These are phyloP conservation scores for Potorous gilbertii DNA, from an alignment of 2,797 vertebrate genomes.

Conservation along the genomic window DNA sequence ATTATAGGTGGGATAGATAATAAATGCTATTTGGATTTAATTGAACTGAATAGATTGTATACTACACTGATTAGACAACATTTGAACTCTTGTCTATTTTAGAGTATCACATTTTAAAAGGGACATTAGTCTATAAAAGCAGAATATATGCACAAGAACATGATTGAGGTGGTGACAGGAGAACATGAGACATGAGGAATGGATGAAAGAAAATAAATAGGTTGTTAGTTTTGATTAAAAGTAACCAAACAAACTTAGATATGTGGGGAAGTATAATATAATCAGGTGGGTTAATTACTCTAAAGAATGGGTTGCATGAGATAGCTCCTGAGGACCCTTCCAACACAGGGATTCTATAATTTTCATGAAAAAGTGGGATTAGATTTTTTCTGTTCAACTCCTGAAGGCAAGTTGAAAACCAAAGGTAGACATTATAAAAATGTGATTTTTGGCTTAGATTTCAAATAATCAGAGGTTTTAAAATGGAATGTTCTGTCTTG, in stretches of 20 bases:
- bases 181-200: not conserved
- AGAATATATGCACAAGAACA: not conserved
- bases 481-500: not conserved
- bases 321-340: not conserved
- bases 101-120: too few relatives aligned
- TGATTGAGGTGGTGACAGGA: not conserved
- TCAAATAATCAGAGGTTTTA: not conserved
- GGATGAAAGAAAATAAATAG: not conserved
- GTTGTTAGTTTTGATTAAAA: not conserved
- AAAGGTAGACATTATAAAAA: not conserved
- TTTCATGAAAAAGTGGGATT: not conserved
- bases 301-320: not conserved
- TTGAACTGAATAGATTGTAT: not conserved
- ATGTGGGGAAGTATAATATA: not conserved
- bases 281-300: not conserved
- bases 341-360: not conserved
- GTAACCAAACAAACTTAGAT: not conserved
- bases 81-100: not conserved
- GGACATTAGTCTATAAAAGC: too few relatives aligned
- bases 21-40: not conserved
- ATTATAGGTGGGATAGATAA: not conserved
- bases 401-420: not conserved
- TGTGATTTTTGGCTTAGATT: not conserved
- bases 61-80: not conserved
- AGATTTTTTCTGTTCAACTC: not conserved